Evolutionary conservation across 2,113 vertebrate species (phyloP).

Genomic region (Psittacara wagleri): DNA sequence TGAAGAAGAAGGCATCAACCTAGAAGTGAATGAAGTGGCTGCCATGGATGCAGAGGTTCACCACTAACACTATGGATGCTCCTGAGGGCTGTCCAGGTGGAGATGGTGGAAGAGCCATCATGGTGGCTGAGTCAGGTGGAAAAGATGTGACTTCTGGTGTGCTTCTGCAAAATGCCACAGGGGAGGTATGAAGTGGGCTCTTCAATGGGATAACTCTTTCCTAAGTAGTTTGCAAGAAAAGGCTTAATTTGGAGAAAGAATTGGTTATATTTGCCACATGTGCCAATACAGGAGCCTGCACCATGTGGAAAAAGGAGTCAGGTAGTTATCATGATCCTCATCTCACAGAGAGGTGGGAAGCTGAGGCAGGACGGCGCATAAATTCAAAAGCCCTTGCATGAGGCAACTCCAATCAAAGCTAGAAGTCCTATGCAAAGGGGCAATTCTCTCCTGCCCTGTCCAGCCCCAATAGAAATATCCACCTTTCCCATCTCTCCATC

Average conservation of each 20-base stretch:
- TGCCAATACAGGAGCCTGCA: background rate
- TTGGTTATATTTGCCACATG: background rate
- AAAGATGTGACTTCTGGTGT: background rate
- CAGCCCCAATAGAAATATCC: background rate
- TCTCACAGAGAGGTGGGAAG: background rate
- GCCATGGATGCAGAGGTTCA: accelerated
- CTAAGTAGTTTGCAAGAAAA: background rate
- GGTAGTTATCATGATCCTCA: no score
- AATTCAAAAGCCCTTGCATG: background rate
- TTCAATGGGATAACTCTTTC: background rate
- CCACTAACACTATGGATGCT: background rate
- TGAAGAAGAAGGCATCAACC: background rate
- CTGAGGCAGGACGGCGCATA: background rate
- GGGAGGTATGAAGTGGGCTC: background rate
- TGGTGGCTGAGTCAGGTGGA: accelerated
- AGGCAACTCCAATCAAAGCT: background rate
- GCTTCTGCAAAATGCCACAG: background rate
- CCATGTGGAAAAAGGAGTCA: accelerated
- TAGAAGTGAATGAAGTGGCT: background rate
- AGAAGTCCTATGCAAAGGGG: background rate
- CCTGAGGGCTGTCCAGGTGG: background rate
- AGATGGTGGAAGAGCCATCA: background rate
- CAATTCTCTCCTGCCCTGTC: background rate
- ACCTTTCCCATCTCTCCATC: background rate
- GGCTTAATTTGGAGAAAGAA: background rate